Percentiles rank a stretch among this genome's conserved stretches.
Conservation (phyloP, 2,113 vertebrate genomes). For the Istiophorus platypterus region DNA sequence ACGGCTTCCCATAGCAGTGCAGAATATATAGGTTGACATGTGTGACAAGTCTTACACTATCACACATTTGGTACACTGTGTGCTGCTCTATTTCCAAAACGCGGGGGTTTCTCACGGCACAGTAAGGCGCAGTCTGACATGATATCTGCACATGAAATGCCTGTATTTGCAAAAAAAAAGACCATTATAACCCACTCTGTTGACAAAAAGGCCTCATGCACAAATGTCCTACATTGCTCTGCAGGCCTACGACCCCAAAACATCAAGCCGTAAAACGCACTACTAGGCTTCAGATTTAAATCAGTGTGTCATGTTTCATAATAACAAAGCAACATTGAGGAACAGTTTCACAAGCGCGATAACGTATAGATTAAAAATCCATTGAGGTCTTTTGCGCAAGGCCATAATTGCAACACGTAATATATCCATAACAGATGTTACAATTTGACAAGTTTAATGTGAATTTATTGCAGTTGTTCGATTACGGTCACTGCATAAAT, state of each 20-base stretch:
- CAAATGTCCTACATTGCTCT: not conserved
- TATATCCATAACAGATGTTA: slow-evolving; percentile 7
- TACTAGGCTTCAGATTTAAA: not conserved
- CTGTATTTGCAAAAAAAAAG: not conserved
- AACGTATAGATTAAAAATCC: not conserved
- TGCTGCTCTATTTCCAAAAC: slow-evolving; percentile 45
- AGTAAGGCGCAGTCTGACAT: slow-evolving; percentile 4
- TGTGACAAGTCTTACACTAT: slow-evolving; percentile 49
- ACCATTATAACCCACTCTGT: not conserved
- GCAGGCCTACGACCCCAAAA: not conserved
- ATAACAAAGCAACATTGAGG: not conserved
- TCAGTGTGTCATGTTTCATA: not conserved
- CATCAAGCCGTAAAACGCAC: slow-evolving; percentile 5
- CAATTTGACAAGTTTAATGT: not conserved
- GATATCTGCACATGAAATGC: not conserved
- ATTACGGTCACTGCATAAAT: not conserved
- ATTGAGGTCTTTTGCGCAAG: not conserved
- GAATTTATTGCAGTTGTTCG: not conserved
- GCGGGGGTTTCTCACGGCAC: not conserved
- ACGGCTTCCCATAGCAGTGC: slow-evolving; percentile 23
- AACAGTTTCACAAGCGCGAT: not conserved
- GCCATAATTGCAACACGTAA: not conserved
- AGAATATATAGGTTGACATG: slow-evolving; percentile 67
- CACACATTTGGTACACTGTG: slow-evolving; percentile 61
- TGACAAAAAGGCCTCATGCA: not conserved